phyloP scores from a whole-genome alignment of 1,140 invertebrate species.

The Tribolium madens region DNA sequence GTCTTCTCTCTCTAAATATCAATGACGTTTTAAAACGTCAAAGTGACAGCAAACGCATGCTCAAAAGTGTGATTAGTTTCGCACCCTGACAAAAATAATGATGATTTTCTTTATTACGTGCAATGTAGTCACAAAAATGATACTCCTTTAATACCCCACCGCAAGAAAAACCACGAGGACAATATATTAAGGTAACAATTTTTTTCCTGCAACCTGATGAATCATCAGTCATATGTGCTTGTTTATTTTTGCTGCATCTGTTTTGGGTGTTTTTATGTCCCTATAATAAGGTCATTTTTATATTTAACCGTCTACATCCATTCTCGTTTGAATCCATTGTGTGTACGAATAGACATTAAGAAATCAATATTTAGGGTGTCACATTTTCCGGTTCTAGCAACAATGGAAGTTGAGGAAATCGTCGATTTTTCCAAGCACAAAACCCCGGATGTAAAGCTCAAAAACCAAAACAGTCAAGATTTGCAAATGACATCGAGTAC shows the following conservation, averaged over 20 bases:
- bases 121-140: constrained; percentile 6
- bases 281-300: constrained; percentile 11
- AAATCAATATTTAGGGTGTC: constrained; percentile 30
- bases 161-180: constrained; percentile 10
- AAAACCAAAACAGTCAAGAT: constrained; percentile 18
- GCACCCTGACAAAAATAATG: constrained; percentile 8
- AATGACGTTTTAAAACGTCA: constrained; percentile 14
- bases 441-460: not conserved
- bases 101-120: not conserved
- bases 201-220: not conserved
- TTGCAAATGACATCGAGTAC: constrained; percentile 63
- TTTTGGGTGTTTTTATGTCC: not conserved
- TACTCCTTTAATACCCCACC: not conserved
- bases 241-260: constrained; percentile 21
- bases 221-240: constrained; percentile 27
- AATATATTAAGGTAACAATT: constrained; percentile 20
- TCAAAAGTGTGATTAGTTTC: not conserved
- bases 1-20: not conserved
- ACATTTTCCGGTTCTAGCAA: constrained; percentile 8
- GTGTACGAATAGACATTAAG: constrained; percentile 11
- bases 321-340: not conserved
- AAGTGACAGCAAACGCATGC: constrained; percentile 30
- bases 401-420: constrained; percentile 23
- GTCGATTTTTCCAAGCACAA: constrained; percentile 19
- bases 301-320: not conserved